Conservation (phyloP, 2,888 invertebrate genomes). For the Hesperia comma region DNA sequence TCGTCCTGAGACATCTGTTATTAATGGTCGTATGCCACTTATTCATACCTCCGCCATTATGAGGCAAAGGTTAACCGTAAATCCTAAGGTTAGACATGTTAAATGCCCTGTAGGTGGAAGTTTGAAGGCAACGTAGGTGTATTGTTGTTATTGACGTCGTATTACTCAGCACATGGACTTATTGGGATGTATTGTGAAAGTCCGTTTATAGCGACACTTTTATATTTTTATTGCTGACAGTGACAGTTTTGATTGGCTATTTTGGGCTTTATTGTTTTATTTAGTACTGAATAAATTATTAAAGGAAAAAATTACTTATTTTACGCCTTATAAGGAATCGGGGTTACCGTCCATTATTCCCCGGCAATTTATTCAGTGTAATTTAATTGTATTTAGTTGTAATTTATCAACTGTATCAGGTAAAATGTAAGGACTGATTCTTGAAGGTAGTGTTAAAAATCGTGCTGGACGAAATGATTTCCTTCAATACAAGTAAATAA, state of each 20-base stretch:
- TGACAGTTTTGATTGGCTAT: not conserved
- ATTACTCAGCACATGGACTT: conserved; percentile 28
- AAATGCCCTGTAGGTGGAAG: conserved; percentile 46
- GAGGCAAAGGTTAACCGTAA: conserved; percentile 37
- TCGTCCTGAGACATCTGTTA: conserved; percentile 33
- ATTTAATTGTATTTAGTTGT: no score
- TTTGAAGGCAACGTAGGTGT: conserved; percentile 38
- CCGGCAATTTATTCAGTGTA: no score
- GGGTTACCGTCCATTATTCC: no score
- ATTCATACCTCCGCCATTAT: conserved; percentile 35
- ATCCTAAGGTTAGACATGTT: conserved; percentile 33
- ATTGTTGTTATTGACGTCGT: conserved; percentile 39
- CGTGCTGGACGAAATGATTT: no score
- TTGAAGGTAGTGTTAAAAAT: no score
- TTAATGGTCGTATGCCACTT: conserved; percentile 33
- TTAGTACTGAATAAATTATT: not conserved
- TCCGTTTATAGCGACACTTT: not conserved
- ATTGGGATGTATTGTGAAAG: conserved; percentile 14
- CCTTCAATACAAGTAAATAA: no score
- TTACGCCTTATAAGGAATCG: no score
- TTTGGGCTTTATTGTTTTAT: not conserved
- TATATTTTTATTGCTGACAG: not conserved
- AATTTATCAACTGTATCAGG: no score
- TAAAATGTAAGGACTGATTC: no score
- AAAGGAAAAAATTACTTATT: not conserved